Evolutionary conservation across 53 echinoderm and acorn worm genomes (phyloP).

Genomic region (Glandiceps talaboti): DNA sequence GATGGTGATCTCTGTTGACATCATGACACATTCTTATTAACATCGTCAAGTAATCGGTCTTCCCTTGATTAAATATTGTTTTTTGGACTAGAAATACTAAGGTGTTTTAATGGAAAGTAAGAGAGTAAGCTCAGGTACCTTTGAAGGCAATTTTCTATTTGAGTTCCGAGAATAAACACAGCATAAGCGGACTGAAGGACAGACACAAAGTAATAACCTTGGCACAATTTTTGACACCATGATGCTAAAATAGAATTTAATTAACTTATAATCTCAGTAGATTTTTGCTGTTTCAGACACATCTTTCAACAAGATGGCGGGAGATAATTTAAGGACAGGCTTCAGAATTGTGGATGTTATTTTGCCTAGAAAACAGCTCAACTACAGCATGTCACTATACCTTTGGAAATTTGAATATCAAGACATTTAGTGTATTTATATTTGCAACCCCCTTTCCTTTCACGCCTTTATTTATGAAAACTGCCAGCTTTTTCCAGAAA

Average conservation of each 20-base stretch:
- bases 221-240: background rate
- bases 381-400: no score
- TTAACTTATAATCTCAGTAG: no score
- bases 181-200: background rate
- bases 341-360: no score
- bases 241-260: background rate
- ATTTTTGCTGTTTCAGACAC: no score
- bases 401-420: no score
- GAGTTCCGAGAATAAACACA: background rate
- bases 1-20: background rate
- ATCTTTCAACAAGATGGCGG: no score
- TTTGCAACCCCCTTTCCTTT: no score
- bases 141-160: background rate
- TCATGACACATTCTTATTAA: background rate
- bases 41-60: background rate
- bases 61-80: background rate
- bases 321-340: no score
- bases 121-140: background rate
- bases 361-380: no score
- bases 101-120: background rate
- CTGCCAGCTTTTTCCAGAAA: no score
- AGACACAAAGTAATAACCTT: background rate
- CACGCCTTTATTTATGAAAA: no score
- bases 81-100: background rate
- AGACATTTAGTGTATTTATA: no score